Evolutionary conservation across 2,113 vertebrate species (phyloP).

Genomic region (Bubalus kerabau): DNA sequence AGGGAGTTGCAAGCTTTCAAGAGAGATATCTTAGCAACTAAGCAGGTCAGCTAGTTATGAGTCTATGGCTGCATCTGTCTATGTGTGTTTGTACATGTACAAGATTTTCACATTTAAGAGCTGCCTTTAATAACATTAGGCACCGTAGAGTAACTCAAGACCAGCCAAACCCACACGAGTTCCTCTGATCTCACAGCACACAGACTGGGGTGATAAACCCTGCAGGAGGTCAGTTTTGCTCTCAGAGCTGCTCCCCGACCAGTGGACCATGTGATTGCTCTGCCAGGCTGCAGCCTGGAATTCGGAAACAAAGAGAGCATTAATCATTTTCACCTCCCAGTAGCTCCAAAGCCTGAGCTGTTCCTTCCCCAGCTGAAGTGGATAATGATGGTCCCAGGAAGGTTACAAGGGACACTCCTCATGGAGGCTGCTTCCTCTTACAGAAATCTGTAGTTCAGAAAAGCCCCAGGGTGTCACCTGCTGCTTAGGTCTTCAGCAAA

Average conservation of each 20-base stretch:
- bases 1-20: not conserved
- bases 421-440: not conserved
- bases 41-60: not conserved
- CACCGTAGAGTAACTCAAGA: not conserved
- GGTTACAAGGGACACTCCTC: fast-evolving
- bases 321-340: not conserved
- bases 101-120: not conserved
- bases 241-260: not conserved
- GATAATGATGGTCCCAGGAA: not conserved
- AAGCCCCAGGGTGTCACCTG: not conserved
- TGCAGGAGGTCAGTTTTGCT: not conserved
- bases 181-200: not conserved
- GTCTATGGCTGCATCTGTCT: not conserved
- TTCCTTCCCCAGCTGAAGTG: not conserved
- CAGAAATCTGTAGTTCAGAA: not conserved
- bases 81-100: not conserved
- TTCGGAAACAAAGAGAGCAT: not conserved
- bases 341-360: not conserved
- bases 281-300: not conserved
- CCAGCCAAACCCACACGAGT: not conserved
- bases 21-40: not conserved
- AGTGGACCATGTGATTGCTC: not conserved
- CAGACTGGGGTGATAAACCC: not conserved
- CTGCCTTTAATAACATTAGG: not conserved
- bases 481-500: too few relatives aligned